Percentiles rank a stretch among this genome's conserved stretches.
phyloP scores from a whole-genome alignment of 2,888 invertebrate genomes.

The Phyllotreta striolata region DNA sequence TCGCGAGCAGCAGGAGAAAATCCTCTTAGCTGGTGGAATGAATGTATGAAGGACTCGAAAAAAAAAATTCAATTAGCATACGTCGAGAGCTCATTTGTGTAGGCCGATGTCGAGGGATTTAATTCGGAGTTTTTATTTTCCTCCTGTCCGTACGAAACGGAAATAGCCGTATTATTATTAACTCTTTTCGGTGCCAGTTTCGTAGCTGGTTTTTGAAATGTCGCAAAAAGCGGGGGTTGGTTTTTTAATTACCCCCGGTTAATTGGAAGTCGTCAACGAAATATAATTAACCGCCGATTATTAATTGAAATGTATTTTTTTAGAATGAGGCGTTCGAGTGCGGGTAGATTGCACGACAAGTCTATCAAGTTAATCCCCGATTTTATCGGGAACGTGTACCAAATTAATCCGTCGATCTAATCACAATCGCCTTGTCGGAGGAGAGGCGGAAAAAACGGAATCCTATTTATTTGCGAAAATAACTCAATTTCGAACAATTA shows the following conservation, averaged over 20 bases:
- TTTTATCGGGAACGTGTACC: no score
- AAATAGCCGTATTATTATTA: slow-evolving; percentile 32
- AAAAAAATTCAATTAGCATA: slow-evolving; percentile 30
- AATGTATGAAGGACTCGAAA: background rate
- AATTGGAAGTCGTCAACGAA: no score
- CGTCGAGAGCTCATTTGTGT: slow-evolving; percentile 27
- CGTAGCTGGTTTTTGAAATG: slow-evolving; percentile 1
- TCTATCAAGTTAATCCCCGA: no score
- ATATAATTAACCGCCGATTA: no score
- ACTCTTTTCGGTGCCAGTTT: slow-evolving; percentile 35
- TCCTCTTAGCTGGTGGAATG: background rate
- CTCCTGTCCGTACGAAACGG: slow-evolving; percentile 19
- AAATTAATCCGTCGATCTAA: background rate
- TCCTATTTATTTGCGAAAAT: slow-evolving; percentile 22
- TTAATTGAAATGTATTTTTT: no score
- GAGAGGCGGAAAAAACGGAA: slow-evolving; percentile 15
- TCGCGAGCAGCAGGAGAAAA: background rate
- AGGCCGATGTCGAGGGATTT: slow-evolving; percentile 29
- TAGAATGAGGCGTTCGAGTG: no score
- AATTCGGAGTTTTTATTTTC: slow-evolving; percentile 30
- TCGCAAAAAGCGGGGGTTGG: slow-evolving; percentile 2
- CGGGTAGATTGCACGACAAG: no score
- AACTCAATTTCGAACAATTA: slow-evolving; percentile 25
- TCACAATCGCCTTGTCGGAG: background rate
- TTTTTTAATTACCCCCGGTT: slow-evolving; percentile 5